A percentile compares a stretch with the other conserved stretches of the same genome.
These are phyloP conservation scores for Globia sparganii DNA, from an alignment of 2,888 invertebrate genomes.

Conservation along the genomic window DNA sequence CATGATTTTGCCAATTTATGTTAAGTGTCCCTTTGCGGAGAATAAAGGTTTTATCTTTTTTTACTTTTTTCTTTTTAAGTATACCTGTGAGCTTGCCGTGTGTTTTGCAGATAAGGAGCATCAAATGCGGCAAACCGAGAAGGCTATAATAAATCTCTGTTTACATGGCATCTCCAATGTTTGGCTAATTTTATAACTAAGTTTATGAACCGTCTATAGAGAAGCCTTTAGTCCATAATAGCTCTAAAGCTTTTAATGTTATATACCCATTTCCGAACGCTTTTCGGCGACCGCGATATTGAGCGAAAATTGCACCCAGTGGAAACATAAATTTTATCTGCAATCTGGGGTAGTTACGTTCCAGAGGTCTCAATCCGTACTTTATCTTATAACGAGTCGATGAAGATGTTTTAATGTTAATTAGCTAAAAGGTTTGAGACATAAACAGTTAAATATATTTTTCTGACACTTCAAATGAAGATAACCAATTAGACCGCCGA, in stretches of 20 bases:
- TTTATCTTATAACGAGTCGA: conserved; percentile 8
- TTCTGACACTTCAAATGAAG: conserved; percentile 9
- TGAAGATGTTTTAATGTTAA: conserved; percentile 1
- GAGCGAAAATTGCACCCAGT: conserved; percentile 41
- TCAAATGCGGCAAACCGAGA: not conserved
- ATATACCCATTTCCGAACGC: not conserved
- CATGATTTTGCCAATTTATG: not conserved
- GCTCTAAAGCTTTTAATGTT: conserved; percentile 19
- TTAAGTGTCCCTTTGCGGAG: not conserved
- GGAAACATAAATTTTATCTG: conserved; percentile 35
- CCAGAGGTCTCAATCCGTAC: conserved; percentile 1
- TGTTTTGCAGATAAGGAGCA: not conserved
- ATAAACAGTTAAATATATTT: conserved; percentile 2
- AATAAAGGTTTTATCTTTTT: not conserved
- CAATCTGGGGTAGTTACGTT: conserved; percentile 15
- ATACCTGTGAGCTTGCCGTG: not conserved
- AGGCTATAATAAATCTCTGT: not conserved
- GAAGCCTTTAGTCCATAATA: not conserved
- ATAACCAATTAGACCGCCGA: not conserved
- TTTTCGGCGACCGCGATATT: conserved; percentile 3
- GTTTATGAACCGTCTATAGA: not conserved
- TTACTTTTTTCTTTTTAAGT: not conserved
- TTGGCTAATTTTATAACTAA: not conserved
- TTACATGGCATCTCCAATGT: not conserved
- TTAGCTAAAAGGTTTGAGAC: conserved; percentile 15